Evolutionary conservation across 2,888 invertebrate genomes (phyloP), one percentile per base, ranked within the genome.

Genomic region (Spicauda simplicius): DNA sequence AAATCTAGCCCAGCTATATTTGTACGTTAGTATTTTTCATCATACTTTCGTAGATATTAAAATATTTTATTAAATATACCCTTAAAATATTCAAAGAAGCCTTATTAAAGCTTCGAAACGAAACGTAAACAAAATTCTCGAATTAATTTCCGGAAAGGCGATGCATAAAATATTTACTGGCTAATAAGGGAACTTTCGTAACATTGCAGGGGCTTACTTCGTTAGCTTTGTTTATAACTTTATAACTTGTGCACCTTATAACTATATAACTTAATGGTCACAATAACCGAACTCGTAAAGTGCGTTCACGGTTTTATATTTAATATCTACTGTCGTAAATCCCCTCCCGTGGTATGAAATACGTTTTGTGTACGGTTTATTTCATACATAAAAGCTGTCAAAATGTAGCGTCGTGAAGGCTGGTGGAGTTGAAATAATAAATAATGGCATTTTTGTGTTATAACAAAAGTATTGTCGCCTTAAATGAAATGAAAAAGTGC

Each of bases 211-310:
- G 53, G 25, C 64, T 33, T 18, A 45, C 16, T 55, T 16, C 66
- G 18, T 55, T 18, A 14, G 16, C 66, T 33, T 48, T 16, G 60
- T 60, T 55, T 19, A 55, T 60, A 60, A 48, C 55, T 66, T 48
- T 19, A 55, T 60, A 60, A 48, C 55, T 66, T 25, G 61, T 57
- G 56, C 52, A 57, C 41, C 61, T 57, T 56, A 67, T 67, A 67
- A 67, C 67, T 67, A 67, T 62, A 62, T 67, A 62, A 52, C 67
- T 61, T 67, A 41, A 67, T 62, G 67, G 52, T 62, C 61, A 67
- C 61, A 67, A 62, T 67, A 62, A 67, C 67, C 52, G n/a, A 67
- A 62, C 67, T 41, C 67, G 52, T 67, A 62, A 67, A 67, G 55
- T 53, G 57, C 61, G 61, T 62, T 62, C 67, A 41, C 57, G 48